Evolutionary conservation across 2,797 vertebrate species (phyloP).

Genomic region (Halcyon badia): DNA sequence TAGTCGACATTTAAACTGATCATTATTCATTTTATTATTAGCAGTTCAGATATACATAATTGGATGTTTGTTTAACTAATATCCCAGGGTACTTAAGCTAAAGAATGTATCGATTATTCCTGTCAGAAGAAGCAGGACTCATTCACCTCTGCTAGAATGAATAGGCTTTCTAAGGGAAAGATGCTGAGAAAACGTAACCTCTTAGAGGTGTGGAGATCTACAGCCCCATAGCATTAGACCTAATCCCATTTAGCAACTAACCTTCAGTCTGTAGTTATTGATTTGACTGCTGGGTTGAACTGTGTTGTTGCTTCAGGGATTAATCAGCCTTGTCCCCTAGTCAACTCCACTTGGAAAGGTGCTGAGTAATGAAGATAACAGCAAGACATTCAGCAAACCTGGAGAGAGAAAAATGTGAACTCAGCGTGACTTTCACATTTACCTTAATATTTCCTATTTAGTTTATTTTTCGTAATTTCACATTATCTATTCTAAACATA

Average conservation of each 20-base stretch:
- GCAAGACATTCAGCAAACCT: background rate
- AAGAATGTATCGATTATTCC: background rate
- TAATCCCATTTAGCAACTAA: background rate
- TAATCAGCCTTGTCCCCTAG: background rate
- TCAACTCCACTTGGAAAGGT: background rate
- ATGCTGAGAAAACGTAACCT: background rate
- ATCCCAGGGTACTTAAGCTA: background rate
- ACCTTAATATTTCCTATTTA: background rate
- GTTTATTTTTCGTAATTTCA: background rate
- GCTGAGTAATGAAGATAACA: background rate
- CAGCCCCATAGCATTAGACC: background rate
- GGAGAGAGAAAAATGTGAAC: background rate
- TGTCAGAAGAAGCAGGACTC: background rate
- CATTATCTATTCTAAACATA: background rate
- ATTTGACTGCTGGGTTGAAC: background rate
- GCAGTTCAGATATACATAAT: background rate
- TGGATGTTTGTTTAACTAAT: background rate
- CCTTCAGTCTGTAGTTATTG: background rate
- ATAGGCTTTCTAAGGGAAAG: background rate
- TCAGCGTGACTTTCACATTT: background rate
- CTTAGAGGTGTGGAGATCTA: background rate
- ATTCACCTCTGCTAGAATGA: background rate
- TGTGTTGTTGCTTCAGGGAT: background rate
- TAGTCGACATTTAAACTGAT: background rate
- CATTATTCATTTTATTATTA: constrained; percentile 27